These are phyloP conservation scores for Trididemnum nubilum DNA, from an alignment of 23 tunicate species.

Conservation along the genomic window DNA sequence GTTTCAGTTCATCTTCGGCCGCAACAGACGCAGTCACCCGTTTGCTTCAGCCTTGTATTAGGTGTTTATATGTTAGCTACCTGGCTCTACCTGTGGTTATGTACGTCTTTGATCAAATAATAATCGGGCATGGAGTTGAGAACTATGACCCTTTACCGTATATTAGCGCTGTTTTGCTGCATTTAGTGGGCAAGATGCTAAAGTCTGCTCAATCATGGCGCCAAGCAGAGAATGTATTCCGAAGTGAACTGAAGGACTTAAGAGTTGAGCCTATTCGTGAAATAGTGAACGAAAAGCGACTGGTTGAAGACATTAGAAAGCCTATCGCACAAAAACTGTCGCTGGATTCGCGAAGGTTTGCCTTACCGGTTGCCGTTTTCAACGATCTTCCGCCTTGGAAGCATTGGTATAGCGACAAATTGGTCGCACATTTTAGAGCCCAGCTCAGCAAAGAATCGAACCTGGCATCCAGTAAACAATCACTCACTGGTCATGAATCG, in stretches of 20 bases:
- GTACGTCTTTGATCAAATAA: conserved; percentile 62
- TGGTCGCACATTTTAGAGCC: conserved; percentile 33
- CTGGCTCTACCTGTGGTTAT: conserved; percentile 60
- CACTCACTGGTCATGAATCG: no score
- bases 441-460: background rate
- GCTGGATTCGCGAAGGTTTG: background rate
- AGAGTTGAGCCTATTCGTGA: conserved; percentile 1
- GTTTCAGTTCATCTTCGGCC: background rate
- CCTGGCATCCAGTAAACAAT: background rate
- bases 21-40: background rate
- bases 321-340: background rate
- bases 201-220: conserved; percentile 31
- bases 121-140: conserved; percentile 42
- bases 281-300: conserved; percentile 1
- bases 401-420: conserved; percentile 76
- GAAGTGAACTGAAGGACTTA: background rate
- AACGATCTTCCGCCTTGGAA: conserved; percentile 73
- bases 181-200: conserved; percentile 13
- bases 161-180: conserved; percentile 40
- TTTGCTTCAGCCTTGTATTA: conserved; percentile 45
- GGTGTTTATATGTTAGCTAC: conserved; percentile 72
- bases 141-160: conserved; percentile 57
- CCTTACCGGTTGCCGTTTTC: conserved; percentile 21
- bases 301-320: background rate
- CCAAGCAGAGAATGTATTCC: conserved; percentile 31